Base-by-base conservation (phyloP, 2,888 invertebrate genomes). In the Sesia bembeciformis region DNA sequence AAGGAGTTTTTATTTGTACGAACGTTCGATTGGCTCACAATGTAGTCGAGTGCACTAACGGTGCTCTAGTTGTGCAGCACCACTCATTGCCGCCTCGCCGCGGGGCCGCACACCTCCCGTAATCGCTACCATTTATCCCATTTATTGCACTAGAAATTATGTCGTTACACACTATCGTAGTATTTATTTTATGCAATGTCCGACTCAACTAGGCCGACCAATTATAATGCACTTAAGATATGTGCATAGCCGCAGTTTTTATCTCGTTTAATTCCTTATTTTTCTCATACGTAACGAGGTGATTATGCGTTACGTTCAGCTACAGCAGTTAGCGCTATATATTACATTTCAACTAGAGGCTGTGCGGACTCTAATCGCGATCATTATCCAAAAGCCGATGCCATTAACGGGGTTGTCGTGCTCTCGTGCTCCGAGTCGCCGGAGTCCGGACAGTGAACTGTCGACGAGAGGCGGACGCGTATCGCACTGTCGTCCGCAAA, bases 211-310 rank as follows among this genome's bases (percentile, higher is more conserved):
- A 46, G 67, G 64, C 60, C 62, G 60, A 60, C 65, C 74, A 75
- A 81, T 81, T 80, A 80, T 81, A 75, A 74, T 73, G 69, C 70
- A 72, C 70, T 80, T 77, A 81, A 62, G 68, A 69, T 23, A 23
- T 69, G 67, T 70, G 62, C 62, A 68, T 23, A 23, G 23, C 60
- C 65, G 60, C 59, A 23, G 53, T 53, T 43, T 8, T 67, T 69
- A 67, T 67, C 66, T 69, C 59, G 57, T 65, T 65, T 64, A 65
- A 8, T 46, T 46, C 59, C 61, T 65, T 60, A 56, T 70, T 73
- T 74, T 74, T 72, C 64, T 66, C 57, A 53, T 23, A 6, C 62
- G 55, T 66, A 74, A 74, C 63, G 60, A 66, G 50, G 50, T 39
- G 66, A 70, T 74, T 72, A 68, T 53, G 58, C 58, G 60, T 66